Conservation (phyloP, 1,140 invertebrate genomes). For the Drosophila rufa region DNA sequence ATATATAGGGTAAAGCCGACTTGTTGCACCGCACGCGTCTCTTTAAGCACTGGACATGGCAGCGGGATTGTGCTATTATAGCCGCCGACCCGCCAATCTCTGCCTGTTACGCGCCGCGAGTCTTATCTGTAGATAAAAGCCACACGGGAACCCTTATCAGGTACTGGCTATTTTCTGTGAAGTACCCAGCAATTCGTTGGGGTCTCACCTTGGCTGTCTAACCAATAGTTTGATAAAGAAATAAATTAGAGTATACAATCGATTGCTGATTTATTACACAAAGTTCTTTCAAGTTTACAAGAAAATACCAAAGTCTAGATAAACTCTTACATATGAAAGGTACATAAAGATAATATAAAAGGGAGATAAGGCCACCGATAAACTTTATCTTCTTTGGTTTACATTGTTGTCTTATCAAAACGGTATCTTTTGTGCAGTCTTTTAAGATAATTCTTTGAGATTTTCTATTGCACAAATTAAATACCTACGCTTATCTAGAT, state of each 20-base stretch:
- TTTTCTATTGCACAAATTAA: background rate
- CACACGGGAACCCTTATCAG: conserved; percentile 25
- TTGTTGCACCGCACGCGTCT: conserved; percentile 37
- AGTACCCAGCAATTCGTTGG: conserved; percentile 10
- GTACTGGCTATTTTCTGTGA: conserved; percentile 19
- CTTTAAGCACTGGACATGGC: conserved; percentile 21
- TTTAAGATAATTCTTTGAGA: background rate
- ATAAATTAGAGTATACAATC: background rate
- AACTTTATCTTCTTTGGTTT: conserved; percentile 4
- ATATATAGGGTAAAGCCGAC: conserved; percentile 5
- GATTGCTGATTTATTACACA: conserved; percentile 10
- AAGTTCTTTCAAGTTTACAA: background rate
- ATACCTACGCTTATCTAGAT: background rate
- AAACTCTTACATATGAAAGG: background rate
- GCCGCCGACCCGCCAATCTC: conserved; percentile 35
- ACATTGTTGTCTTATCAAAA: background rate
- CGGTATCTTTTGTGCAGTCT: background rate
- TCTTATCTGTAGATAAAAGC: conserved; percentile 49
- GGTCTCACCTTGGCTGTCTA: conserved; percentile 14
- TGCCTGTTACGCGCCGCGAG: conserved; percentile 13
- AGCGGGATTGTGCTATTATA: conserved; percentile 31
- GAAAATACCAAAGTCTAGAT: background rate
- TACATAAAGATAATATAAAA: background rate
- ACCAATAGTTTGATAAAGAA: background rate
- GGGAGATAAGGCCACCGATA: background rate